phyloP scores from a whole-genome alignment of 2,797 vertebrate genomes.

The Tapera naevia region DNA sequence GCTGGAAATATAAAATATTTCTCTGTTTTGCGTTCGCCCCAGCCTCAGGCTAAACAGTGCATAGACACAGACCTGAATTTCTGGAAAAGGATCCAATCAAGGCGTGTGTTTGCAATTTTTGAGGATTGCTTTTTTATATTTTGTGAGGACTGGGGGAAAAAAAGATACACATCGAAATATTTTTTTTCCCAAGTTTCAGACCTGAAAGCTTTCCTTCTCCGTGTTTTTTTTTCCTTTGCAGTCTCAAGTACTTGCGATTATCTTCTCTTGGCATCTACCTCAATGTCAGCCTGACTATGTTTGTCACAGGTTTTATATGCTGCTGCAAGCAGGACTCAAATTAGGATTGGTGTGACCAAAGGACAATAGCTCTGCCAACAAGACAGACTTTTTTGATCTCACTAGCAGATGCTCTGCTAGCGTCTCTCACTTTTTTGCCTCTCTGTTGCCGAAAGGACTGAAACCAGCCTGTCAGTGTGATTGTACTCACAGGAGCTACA shows the following conservation, averaged over 20 bases:
- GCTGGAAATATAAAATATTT: conserved; percentile 41
- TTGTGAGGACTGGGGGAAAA: not conserved
- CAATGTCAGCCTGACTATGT: conserved; percentile 42
- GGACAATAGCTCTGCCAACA: conserved; percentile 68
- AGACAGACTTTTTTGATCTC: conserved; percentile 64
- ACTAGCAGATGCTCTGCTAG: conserved; percentile 64
- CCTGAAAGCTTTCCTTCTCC: not conserved
- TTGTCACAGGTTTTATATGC: conserved; percentile 60
- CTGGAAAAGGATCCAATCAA: not conserved
- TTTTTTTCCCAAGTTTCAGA: not conserved
- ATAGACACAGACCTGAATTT: conserved; percentile 14
- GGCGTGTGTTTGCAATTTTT: not conserved
- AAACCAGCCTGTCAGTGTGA: conserved; percentile 57
- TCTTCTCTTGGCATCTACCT: conserved; percentile 46
- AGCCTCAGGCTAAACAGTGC: conserved; percentile 15
- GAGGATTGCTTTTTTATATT: not conserved
- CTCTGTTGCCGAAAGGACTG: conserved; percentile 50
- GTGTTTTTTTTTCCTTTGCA: not conserved
- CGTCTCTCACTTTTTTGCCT: conserved; percentile 66
- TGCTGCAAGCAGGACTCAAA: conserved; percentile 64
- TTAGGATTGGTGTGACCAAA: conserved; percentile 65
- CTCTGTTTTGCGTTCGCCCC: conserved; percentile 23
- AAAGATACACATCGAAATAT: not conserved
- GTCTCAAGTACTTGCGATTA: not conserved
- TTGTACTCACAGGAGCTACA: not conserved